Evolutionary conservation across 2,113 vertebrate genomes (phyloP).

Genomic region (Ailurus styani): DNA sequence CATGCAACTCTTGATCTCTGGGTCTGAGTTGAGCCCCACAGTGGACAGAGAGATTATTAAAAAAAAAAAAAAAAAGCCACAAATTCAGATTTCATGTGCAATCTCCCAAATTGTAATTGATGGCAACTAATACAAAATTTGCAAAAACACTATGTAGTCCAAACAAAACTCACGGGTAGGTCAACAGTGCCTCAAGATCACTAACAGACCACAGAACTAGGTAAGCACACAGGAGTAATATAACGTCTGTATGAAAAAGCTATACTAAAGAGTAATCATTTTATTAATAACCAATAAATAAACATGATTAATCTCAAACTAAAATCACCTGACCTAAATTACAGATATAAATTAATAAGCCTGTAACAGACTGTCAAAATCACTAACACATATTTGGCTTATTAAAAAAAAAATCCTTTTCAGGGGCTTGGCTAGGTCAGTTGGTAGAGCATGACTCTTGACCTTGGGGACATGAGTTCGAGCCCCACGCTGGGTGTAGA

Average conservation of each 20-base stretch:
- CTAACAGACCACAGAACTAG: neutral
- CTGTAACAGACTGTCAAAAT: neutral
- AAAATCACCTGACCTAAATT: slow-evolving; percentile 16
- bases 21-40: neutral
- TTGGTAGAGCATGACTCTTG: neutral
- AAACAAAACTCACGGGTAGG: neutral
- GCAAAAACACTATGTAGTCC: neutral
- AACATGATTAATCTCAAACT: slow-evolving; percentile 9
- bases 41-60: neutral
- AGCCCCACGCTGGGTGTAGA: neutral
- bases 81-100: neutral
- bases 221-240: neutral
- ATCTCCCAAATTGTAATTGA: neutral
- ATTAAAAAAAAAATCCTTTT: neutral
- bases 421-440: neutral
- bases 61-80: neutral
- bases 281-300: slow-evolving; percentile 33
- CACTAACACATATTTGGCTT: neutral
- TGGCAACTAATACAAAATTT: neutral
- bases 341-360: neutral
- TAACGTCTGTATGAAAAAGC: neutral
- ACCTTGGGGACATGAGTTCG: neutral
- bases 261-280: neutral
- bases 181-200: neutral
- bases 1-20: neutral